phyloP scores from a whole-genome alignment of 2,113 vertebrate species.

The Lamprotornis superbus region DNA sequence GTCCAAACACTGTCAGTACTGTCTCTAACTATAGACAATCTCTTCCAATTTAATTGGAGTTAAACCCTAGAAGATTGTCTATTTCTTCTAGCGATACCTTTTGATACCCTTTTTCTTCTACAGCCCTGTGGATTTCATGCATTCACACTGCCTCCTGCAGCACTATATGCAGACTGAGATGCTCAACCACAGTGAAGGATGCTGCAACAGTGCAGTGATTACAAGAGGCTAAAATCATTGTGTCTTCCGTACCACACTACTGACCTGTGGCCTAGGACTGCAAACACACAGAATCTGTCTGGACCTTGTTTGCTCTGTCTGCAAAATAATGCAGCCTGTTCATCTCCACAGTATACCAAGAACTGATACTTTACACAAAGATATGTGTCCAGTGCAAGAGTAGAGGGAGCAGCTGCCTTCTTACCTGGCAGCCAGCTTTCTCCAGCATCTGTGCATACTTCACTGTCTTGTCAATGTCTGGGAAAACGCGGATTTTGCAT shows the following conservation, averaged over 20 bases:
- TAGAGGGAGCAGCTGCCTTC: conserved; percentile 27
- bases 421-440: conserved; percentile 95
- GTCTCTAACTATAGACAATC: background rate
- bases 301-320: background rate
- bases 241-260: background rate
- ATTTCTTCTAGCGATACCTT: background rate
- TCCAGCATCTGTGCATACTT: conserved; percentile 95
- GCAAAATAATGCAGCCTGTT: background rate
- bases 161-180: background rate
- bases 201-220: background rate
- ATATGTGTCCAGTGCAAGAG: background rate
- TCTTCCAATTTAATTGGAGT: background rate
- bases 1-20: background rate
- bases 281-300: background rate
- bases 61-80: background rate
- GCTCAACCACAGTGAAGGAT: background rate
- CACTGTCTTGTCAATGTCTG: conserved; percentile 91
- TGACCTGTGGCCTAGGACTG: background rate
- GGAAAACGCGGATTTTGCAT: conserved; percentile 96
- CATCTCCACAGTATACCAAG: background rate
- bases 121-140: background rate
- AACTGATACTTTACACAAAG: background rate
- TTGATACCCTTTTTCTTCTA: background rate
- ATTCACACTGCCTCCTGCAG: background rate
- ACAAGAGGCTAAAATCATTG: background rate